Percentiles rank a stretch among this genome's conserved stretches.
Conservation (phyloP, 2,888 invertebrate genomes). For the Aproaerema taeniolella region DNA sequence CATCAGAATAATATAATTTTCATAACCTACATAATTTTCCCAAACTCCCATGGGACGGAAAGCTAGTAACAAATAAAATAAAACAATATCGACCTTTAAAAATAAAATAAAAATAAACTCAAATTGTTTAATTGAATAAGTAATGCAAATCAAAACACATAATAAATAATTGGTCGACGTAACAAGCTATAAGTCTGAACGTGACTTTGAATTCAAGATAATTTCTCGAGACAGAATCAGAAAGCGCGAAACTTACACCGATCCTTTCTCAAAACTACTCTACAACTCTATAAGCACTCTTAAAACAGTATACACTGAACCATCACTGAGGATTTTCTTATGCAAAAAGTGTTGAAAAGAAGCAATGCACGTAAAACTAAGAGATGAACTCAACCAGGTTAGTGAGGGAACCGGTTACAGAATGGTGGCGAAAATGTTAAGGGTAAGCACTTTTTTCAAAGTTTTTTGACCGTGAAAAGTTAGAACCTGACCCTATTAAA, state of each 20-base stretch:
- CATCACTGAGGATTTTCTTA: too few relatives aligned
- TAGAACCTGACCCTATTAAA: too few relatives aligned
- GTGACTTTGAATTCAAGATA: conserved; percentile 58
- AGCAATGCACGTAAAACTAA: conserved; percentile 24
- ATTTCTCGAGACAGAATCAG: conserved; percentile 70
- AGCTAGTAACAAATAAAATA: neutral
- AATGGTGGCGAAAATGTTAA: conserved; percentile 51
- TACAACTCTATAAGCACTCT: neutral
- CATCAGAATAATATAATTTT: too few relatives aligned
- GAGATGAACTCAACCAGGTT: conserved; percentile 50
- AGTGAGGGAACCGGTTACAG: conserved; percentile 45
- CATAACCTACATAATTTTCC: too few relatives aligned
- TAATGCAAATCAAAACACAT: conserved; percentile 42
- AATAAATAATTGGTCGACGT: conserved; percentile 61
- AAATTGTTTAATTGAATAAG: too few relatives aligned
- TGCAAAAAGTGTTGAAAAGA: conserved; percentile 26
- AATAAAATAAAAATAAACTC: neutral
- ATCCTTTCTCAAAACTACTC: conserved; percentile 14
- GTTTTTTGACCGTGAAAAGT: too few relatives aligned
- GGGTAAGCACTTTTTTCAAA: conserved; percentile 2
- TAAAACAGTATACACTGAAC: conserved; percentile 27
- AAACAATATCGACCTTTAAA: neutral
- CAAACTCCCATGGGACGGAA: too few relatives aligned
- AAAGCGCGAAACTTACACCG: conserved; percentile 54
- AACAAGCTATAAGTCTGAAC: conserved; percentile 50